Base-by-base conservation (phyloP, 2,888 invertebrate species). In the Rapana venosa region DNA sequence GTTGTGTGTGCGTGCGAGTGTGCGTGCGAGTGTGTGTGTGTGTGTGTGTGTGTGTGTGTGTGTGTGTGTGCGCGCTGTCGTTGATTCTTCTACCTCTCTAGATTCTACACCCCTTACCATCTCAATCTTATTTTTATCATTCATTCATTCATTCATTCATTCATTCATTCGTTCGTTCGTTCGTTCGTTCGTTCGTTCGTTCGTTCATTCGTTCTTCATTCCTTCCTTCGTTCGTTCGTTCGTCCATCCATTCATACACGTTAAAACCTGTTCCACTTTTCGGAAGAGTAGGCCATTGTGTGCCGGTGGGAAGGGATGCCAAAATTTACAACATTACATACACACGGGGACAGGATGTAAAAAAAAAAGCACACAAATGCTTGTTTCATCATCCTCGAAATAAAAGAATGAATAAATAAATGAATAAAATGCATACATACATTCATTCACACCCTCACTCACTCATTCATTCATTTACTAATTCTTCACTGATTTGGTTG, bases 1-100 rank as follows among this genome's bases (percentile, higher is more conserved):
- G 66, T 66, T 66, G 66, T 66, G 66, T n/a, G 77, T 77, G 77
- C n/a, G 77, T 77, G 77, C n/a, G 77, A 30, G 77, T 77, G 77
- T 77, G 77, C n/a, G 77, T 77, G 77, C n/a, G 77, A 30, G 77
- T 77, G 77, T 77, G 77, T 77, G 77, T 77, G 77, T 77, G 77
- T 77, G n/a, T n/a, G 47, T 74, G 74, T 11, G 74, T 77, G 74
- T 30, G 74, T 77, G 74, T 77, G 30, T 77, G 74, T 30, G 74
- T 0, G 74, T 1, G 74, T 0, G 74, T 74, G n/a, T 1, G 13
- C 26, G 13, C 15, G 5, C 22, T 26, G 26, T 30, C 74, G n/a
- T n/a, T 56, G 6, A 26, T 26, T 26, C 83, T 26, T 26, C 83
- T 15, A 47, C 26, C n/a, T n/a, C 83, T 56, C 47, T 47, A 47